Conservation (phyloP, 1,140 invertebrate genomes). For the Venturia canescens region DNA sequence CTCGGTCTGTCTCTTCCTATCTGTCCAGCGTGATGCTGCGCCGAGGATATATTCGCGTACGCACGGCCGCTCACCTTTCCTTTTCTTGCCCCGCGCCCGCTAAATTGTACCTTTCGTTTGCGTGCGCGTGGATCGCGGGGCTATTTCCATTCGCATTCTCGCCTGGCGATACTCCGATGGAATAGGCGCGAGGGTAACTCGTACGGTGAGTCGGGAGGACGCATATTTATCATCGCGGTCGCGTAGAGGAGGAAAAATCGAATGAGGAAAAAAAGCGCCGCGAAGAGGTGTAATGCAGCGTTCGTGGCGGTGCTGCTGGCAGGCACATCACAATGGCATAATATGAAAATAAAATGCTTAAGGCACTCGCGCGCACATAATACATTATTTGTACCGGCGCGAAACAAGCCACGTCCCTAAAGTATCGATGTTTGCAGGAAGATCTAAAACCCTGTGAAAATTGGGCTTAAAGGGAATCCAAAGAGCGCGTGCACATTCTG, state of each 20-base stretch:
- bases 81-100: conserved; percentile 28
- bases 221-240: conserved; percentile 28
- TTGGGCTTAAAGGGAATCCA: conserved; percentile 25
- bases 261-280: background rate
- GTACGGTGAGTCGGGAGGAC: conserved; percentile 2
- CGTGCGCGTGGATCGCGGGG: conserved; percentile 15
- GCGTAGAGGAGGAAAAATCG: background rate
- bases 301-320: background rate
- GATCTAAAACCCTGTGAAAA: conserved; percentile 11
- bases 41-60: background rate
- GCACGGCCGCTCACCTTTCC: conserved; percentile 32
- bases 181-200: background rate
- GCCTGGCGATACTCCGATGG: background rate
- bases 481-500: conserved; percentile 12
- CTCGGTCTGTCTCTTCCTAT: conserved; percentile 1
- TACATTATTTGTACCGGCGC: conserved; percentile 4
- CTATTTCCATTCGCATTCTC: conserved; percentile 54
- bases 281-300: conserved; percentile 6
- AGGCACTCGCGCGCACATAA: conserved; percentile 1
- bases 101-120: conserved; percentile 37
- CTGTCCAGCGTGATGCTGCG: conserved; percentile 4
- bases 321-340: conserved; percentile 23
- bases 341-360: conserved; percentile 33
- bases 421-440: background rate
- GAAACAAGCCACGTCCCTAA: conserved; percentile 34